Percentiles rank a stretch among this genome's conserved stretches.
Conservation (phyloP, 2,888 invertebrate species). For the Agapetus fuscipes region DNA sequence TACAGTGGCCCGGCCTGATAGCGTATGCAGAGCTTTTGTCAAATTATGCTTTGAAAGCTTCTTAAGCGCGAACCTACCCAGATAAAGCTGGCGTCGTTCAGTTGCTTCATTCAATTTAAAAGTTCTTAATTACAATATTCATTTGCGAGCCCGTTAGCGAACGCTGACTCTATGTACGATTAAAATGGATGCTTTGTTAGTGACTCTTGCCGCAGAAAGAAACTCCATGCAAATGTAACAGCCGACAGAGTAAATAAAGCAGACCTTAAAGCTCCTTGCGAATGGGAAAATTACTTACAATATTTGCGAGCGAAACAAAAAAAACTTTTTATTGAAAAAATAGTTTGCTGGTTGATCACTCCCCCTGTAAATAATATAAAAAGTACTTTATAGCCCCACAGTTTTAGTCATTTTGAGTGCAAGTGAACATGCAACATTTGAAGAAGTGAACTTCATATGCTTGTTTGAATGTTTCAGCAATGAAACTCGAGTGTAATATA, state of each 20-base stretch:
- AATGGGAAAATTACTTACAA: too few relatives aligned
- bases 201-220: neutral
- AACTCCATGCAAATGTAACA: constrained; percentile 6
- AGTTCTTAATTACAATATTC: constrained; percentile 20
- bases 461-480: too few relatives aligned
- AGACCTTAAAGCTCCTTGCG: too few relatives aligned
- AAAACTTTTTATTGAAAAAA: too few relatives aligned
- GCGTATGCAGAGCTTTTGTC: constrained; percentile 3
- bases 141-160: constrained; percentile 17
- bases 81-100: neutral
- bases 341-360: too few relatives aligned
- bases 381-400: too few relatives aligned
- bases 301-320: too few relatives aligned
- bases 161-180: neutral
- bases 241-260: constrained; percentile 5
- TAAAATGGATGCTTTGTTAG: constrained; percentile 2
- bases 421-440: too few relatives aligned
- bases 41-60: constrained; percentile 2
- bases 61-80: neutral
- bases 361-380: too few relatives aligned
- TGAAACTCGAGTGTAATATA: too few relatives aligned
- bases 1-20: neutral
- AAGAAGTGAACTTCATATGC: too few relatives aligned
- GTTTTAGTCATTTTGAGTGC: too few relatives aligned
- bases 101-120: constrained; percentile 14